Conservation (phyloP, 2,888 invertebrate species). For the Xestia ashworthii region DNA sequence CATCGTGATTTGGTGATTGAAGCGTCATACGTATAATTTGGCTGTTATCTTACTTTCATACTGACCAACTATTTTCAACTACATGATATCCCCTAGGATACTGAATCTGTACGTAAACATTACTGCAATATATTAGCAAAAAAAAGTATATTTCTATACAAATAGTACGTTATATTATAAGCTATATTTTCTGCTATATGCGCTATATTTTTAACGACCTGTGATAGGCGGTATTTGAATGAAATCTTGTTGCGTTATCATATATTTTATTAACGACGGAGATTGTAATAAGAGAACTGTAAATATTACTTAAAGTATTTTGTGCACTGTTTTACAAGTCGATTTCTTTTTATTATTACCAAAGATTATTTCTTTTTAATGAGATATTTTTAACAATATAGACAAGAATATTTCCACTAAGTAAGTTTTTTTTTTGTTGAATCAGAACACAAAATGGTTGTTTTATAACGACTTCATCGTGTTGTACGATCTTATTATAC, state of each 20-base stretch:
- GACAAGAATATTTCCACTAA: background rate
- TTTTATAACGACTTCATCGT: background rate
- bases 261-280: constrained; percentile 34
- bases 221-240: constrained; percentile 63
- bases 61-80: background rate
- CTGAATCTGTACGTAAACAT: constrained; percentile 21
- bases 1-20: background rate
- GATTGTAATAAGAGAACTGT: constrained; percentile 29
- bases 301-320: constrained; percentile 34
- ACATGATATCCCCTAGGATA: constrained; percentile 4
- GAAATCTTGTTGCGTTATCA: constrained; percentile 50
- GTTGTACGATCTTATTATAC: constrained; percentile 16
- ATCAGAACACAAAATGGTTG: background rate
- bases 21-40: background rate
- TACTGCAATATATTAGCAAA: constrained; percentile 36
- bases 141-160: constrained; percentile 63
- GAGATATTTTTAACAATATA: background rate
- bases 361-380: constrained; percentile 5
- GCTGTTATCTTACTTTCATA: background rate
- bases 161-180: constrained; percentile 37
- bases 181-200: constrained; percentile 63
- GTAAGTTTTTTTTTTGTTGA: background rate
- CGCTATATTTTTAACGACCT: constrained; percentile 61
- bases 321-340: constrained; percentile 33
- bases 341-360: background rate